Conservation (phyloP, 2,888 invertebrate species). For the Athrips mouffetella region DNA sequence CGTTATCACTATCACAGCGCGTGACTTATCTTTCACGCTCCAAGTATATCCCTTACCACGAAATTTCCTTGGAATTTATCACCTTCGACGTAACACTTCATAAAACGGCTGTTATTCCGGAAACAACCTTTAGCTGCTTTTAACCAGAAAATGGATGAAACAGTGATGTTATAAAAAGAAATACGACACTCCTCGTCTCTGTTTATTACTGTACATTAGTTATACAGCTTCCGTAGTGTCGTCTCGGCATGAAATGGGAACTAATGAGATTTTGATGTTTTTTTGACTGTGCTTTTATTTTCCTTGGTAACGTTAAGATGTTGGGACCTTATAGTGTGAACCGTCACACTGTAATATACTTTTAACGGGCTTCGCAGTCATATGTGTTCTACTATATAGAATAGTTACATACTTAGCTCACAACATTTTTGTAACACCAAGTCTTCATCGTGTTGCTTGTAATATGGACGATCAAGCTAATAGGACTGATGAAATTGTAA, state of each 20-base stretch:
- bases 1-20: background rate
- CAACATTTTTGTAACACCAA: no score
- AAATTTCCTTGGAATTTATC: background rate
- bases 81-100: constrained; percentile 19
- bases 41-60: constrained; percentile 3
- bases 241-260: constrained; percentile 75
- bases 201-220: constrained; percentile 78
- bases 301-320: constrained; percentile 57
- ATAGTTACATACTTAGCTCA: constrained; percentile 1
- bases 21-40: background rate
- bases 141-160: constrained; percentile 69
- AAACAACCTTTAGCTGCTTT: constrained; percentile 56
- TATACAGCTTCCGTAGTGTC: constrained; percentile 78
- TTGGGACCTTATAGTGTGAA: constrained; percentile 45
- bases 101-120: constrained; percentile 37
- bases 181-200: constrained; percentile 73
- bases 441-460: no score
- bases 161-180: constrained; percentile 74
- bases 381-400: constrained; percentile 11
- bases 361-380: constrained; percentile 28
- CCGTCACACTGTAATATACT: constrained; percentile 39
- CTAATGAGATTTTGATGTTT: constrained; percentile 79
- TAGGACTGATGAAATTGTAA: no score
- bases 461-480: no score
- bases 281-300: constrained; percentile 78